phyloP scores from a whole-genome alignment of 2,113 vertebrate genomes.

The Menura novaehollandiae region DNA sequence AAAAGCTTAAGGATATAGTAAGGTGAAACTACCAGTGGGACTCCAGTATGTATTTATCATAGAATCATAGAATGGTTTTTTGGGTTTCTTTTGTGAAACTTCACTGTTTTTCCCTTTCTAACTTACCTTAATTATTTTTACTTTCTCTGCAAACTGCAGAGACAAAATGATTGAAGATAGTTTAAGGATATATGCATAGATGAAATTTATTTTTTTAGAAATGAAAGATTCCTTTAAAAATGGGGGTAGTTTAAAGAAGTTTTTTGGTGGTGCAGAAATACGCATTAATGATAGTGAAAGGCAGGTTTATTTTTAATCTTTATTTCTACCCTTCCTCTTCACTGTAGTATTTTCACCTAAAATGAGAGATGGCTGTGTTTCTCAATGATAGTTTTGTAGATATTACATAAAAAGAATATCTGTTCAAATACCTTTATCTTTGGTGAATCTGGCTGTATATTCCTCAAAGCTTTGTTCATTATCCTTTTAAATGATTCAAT shows the following conservation, averaged over 20 bases:
- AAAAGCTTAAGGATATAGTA: not conserved
- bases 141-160: not conserved
- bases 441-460: not conserved
- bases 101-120: not conserved
- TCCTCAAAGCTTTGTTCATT: not conserved
- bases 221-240: not conserved
- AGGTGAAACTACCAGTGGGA: not conserved
- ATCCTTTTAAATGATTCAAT: not conserved
- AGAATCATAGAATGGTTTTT: not conserved
- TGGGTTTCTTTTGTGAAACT: not conserved
- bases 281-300: not conserved
- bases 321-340: not conserved
- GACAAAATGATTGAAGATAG: not conserved
- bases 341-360: not conserved
- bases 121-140: not conserved
- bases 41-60: not conserved
- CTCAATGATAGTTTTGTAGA: not conserved
- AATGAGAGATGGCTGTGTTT: not conserved
- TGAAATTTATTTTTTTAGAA: not conserved
- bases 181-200: not conserved
- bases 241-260: not conserved
- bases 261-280: not conserved
- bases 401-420: not conserved
- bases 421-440: not conserved
- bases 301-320: not conserved